phyloP scores from a whole-genome alignment of 2,113 vertebrate genomes.

The Zapus hudsonius region DNA sequence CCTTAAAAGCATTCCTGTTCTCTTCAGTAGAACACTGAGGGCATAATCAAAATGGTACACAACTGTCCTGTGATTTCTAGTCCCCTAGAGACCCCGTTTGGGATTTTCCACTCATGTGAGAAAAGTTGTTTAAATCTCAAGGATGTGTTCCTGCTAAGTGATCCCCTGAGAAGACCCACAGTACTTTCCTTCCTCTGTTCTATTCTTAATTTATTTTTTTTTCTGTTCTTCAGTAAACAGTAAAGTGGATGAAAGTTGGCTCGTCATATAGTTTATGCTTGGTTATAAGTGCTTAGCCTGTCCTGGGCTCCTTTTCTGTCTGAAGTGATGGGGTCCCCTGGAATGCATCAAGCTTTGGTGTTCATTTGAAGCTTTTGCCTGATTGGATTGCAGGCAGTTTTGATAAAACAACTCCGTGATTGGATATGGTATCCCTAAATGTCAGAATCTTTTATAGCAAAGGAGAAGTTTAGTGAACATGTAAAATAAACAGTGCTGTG shows the following conservation, averaged over 20 bases:
- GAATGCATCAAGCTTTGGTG: background rate
- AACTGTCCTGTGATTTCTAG: background rate
- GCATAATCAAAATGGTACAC: background rate
- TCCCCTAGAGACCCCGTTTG: constrained; percentile 64
- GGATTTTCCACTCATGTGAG: constrained; percentile 68
- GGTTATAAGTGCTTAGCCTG: background rate
- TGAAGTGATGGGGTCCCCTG: background rate
- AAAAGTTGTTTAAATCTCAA: constrained; percentile 69
- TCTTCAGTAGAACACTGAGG: constrained; percentile 4
- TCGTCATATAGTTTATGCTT: constrained; percentile 48
- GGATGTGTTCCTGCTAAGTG: constrained; percentile 59
- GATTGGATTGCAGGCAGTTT: background rate
- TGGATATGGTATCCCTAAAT: background rate
- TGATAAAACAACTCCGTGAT: constrained; percentile 27
- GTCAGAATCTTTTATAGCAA: constrained; percentile 17
- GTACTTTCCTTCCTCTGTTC: constrained; percentile 69
- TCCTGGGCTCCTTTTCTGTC: constrained; percentile 35
- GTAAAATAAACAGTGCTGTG: background rate
- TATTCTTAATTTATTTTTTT: constrained; percentile 71
- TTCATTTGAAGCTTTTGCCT: background rate
- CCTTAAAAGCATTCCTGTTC: constrained; percentile 20
- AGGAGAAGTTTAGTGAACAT: background rate
- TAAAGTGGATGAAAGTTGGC: constrained; percentile 71
- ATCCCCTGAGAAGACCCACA: constrained; percentile 62
- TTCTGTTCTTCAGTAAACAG: constrained; percentile 71